phyloP scores from a whole-genome alignment of 1,140 invertebrate genomes.

The Carposina sasakii region DNA sequence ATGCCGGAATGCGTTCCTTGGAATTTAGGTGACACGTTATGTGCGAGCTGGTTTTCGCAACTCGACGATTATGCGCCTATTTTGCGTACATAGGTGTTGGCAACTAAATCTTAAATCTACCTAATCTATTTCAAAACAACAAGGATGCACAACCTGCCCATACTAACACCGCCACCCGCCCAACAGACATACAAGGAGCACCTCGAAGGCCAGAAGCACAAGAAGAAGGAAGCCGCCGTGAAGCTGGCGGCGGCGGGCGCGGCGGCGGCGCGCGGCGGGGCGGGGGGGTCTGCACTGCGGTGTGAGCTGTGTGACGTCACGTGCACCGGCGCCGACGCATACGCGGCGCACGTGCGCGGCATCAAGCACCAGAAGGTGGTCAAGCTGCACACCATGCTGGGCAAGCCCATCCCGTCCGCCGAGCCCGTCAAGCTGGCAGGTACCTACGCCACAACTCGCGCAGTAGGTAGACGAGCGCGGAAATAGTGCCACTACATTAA shows the following conservation, averaged over 20 bases:
- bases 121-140: no score
- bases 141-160: no score
- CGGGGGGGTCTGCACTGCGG: slow-evolving; percentile 79
- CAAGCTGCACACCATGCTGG: slow-evolving; percentile 95
- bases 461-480: no score
- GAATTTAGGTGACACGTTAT: no score
- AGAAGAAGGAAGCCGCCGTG: slow-evolving; percentile 95
- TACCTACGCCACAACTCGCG: no score
- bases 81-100: no score
- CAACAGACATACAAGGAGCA: slow-evolving; percentile 98
- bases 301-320: slow-evolving; percentile 97
- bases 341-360: slow-evolving; percentile 97
- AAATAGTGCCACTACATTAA: no score
- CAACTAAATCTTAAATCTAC: no score
- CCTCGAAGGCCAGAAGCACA: slow-evolving; percentile 98
- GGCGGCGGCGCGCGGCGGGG: slow-evolving; percentile 42
- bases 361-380: slow-evolving; percentile 98
- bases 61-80: no score
- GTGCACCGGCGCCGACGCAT: slow-evolving; percentile 97
- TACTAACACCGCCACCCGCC: no score
- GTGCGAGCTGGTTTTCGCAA: no score
- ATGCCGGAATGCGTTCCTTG: no score
- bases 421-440: slow-evolving; percentile 88
- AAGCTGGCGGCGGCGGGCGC: slow-evolving; percentile 79
- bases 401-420: slow-evolving; percentile 96